A percentile compares a stretch with the other conserved stretches of the same genome.
Evolutionary conservation across 1,140 invertebrate genomes (phyloP).

Genomic region (Sminthurinus signatus): DNA sequence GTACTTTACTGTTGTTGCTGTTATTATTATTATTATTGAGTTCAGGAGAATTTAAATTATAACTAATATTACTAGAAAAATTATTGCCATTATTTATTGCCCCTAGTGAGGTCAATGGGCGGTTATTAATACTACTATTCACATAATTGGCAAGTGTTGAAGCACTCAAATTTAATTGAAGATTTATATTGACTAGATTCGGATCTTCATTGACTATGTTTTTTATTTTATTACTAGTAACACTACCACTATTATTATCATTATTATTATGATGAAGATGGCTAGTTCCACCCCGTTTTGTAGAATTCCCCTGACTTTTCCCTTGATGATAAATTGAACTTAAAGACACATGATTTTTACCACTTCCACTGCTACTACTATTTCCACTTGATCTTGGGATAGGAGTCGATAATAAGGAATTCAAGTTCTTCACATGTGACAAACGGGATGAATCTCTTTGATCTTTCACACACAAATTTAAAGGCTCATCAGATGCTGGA

Average conservation of each 20-base stretch:
- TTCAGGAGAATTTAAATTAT: too few relatives aligned
- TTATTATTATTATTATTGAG: too few relatives aligned
- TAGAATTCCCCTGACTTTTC: not conserved
- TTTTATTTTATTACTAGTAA: too few relatives aligned
- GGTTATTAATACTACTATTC: conserved; percentile 1
- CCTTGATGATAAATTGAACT: not conserved
- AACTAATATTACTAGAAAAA: too few relatives aligned
- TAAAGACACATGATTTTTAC: too few relatives aligned
- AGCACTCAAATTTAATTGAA: conserved; percentile 13
- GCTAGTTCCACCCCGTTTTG: conserved; percentile 25
- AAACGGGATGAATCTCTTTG: not conserved
- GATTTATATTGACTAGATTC: conserved; percentile 24
- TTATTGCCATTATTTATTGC: too few relatives aligned
- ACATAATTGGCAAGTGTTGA: conserved; percentile 11
- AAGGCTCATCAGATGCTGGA: conserved; percentile 9
- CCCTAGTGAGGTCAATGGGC: conserved; percentile 2
- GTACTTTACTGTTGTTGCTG: too few relatives aligned
- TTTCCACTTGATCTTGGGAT: too few relatives aligned
- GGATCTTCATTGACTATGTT: conserved; percentile 15
- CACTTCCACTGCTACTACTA: not conserved
- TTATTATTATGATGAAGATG: too few relatives aligned
- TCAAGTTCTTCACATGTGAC: too few relatives aligned
- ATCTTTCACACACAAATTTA: conserved; percentile 22
- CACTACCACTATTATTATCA: too few relatives aligned
- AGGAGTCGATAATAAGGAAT: too few relatives aligned